Base-by-base conservation (phyloP, 2,888 invertebrate species). In the Agrotis ipsilon region DNA sequence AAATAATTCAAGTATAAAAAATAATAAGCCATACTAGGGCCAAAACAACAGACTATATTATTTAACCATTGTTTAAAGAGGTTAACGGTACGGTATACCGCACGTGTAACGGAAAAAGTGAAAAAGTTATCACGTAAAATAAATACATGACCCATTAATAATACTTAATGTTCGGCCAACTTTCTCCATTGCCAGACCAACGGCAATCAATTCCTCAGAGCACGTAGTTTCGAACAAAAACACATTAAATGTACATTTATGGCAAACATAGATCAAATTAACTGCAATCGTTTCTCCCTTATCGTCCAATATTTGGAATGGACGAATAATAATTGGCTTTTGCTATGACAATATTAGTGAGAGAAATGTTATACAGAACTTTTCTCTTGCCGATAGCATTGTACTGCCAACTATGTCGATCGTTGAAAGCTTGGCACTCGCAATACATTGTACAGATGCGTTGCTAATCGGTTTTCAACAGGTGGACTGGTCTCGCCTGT, bases 161-260 rank as follows among this genome's bases (percentile, higher is more conserved):
- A 75, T 21, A 65, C 60, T 68, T 72, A 78, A 71, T 72, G 64
- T 78, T 75, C 64, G 60, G 55, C 78, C 57, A 80, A 86, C 81
- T 83, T 85, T 76, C 62, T 64, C 79, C 75, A 81, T 83, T 83
- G 76, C 64, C 51, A 59, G 72, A 61, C 66, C 46, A 64, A 57
- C n/a, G 14, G 65, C 66, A 62, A 83, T 82, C 55, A 85, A 85
- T 81, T 87, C 84, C 80, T 71, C 74, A 72, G 81, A 87, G 80
- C 83, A 84, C 78, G 79, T 81, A 81, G 78, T 86, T 80, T 71
- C 78, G 75, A 85, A 85, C 85, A 84, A 90, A 88, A 75, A 85
- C 86, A 84, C 83, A 88, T 88, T 91, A 90, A 85, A 82, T 81
- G 72, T 74, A 79, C 77, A 78, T 88, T 87, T 87, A 91, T 88